Base-by-base conservation (phyloP, 2,888 invertebrate species). In the Dinocampus coccinellae region DNA sequence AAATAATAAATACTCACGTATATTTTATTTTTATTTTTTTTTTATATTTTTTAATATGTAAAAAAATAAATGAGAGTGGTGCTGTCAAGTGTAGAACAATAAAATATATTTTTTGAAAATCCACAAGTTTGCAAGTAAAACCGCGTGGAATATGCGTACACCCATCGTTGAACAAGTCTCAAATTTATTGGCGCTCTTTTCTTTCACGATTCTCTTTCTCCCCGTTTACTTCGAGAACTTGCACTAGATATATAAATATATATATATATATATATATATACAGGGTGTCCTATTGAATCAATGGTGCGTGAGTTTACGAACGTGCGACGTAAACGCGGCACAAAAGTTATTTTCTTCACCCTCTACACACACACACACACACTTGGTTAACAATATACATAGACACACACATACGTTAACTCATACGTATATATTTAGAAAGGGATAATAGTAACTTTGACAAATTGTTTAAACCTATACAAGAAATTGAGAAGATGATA, bases 221-320 rank as follows among this genome's bases (percentile, higher is more conserved):
- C 57, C 39, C 65, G 53, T 55, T 58, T 39, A 60, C 66, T 22
- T 36, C 39, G 53, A 39, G 55, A 39, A 42, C 36, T 63, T 47
- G 33, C 47, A 52, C 52, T 16, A 34, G 63, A 53, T 67, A 63
- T 47, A 47, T n/a, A 11, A 13, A 53, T 67, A 63, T 47, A 47
- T n/a, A n/a, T n/a, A 47, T 47, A 47, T 42, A 42, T 16, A 47
- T 9, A 16, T 16, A 3, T 7, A 29, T 58, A 11, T 42, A 57
- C 60, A 57, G 58, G 57, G 55, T 72, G 42, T 34, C 57, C 34
- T 52, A 57, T 16, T 7, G 66, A 74, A 70, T 75, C 76, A 75
- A 77, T 75, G 77, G 70, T 73, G 75, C 77, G 77, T 76, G 68
- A 76, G 74, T 53, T 36, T 71, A 64, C 57, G 57, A 69, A 66